These are phyloP conservation scores for Vulpes ferrilata DNA, from an alignment of 2,113 vertebrate genomes.

Conservation along the genomic window DNA sequence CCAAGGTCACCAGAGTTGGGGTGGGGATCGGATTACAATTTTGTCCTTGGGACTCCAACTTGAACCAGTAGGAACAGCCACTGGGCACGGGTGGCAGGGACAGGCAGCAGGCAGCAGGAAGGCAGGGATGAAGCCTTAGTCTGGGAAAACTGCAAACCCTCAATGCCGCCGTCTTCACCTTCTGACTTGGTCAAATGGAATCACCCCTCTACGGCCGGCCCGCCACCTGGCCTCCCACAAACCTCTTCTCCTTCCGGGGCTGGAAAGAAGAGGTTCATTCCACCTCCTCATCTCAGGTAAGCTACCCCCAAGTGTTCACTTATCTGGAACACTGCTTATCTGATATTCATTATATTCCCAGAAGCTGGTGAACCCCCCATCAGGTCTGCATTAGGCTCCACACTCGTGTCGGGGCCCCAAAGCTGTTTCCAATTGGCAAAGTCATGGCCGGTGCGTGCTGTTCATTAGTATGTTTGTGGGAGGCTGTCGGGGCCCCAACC, in stretches of 20 bases:
- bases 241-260: neutral
- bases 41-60: neutral
- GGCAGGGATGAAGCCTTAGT: neutral
- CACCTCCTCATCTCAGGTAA: neutral
- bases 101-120: neutral
- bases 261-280: neutral
- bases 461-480: slow-evolving; percentile 43
- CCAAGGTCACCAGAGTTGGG: neutral
- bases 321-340: neutral
- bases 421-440: slow-evolving; percentile 61
- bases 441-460: neutral
- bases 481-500: slow-evolving; percentile 9
- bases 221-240: neutral
- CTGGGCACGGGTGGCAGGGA: neutral
- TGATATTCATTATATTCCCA: neutral
- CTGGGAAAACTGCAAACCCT: neutral
- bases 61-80: neutral
- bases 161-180: neutral
- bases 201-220: accelerated
- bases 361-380: neutral
- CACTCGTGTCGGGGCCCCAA: neutral
- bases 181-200: neutral
- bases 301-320: neutral
- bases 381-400: neutral
- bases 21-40: neutral